These are phyloP conservation scores for Hyalella azteca DNA, from an alignment of 2,888 invertebrate species.

Conservation along the genomic window DNA sequence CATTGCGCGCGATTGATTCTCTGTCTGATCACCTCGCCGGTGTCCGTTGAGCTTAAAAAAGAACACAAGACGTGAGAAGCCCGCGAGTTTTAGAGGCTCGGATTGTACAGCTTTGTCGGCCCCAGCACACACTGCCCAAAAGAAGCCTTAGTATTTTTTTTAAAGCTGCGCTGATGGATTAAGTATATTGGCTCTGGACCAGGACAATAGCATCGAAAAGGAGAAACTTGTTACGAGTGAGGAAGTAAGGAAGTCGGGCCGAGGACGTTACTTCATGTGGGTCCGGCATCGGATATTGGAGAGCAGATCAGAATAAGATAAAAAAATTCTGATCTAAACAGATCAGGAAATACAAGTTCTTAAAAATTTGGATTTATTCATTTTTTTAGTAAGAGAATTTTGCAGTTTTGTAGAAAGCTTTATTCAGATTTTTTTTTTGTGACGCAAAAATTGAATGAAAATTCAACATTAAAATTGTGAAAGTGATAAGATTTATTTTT, in stretches of 20 bases:
- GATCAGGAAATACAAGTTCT: too few relatives aligned
- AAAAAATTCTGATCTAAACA: too few relatives aligned
- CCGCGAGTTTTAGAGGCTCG: conserved; percentile 17
- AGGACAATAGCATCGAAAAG: not conserved
- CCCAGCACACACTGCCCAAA: not conserved
- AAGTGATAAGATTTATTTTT: too few relatives aligned
- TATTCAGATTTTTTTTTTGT: too few relatives aligned
- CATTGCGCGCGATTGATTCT: not conserved
- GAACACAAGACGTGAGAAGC: conserved; percentile 28
- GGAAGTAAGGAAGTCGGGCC: conserved; percentile 7
- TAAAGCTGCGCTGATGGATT: conserved; percentile 17
- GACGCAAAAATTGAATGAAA: too few relatives aligned
- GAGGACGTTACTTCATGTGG: too few relatives aligned
- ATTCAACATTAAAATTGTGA: too few relatives aligned
- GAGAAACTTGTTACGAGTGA: conserved; percentile 21
- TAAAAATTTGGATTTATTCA: too few relatives aligned
- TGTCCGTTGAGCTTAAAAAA: conserved; percentile 32
- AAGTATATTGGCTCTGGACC: conserved; percentile 26
- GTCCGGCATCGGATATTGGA: too few relatives aligned
- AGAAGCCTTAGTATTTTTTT: conserved; percentile 17
- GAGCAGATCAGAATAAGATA: too few relatives aligned
- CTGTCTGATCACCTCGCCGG: conserved; percentile 16
- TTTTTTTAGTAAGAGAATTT: too few relatives aligned
- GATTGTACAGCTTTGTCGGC: not conserved
- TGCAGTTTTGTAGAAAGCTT: too few relatives aligned